These are phyloP conservation scores for Meandrusa payeni DNA, from an alignment of 2,888 invertebrate genomes.

Conservation along the genomic window DNA sequence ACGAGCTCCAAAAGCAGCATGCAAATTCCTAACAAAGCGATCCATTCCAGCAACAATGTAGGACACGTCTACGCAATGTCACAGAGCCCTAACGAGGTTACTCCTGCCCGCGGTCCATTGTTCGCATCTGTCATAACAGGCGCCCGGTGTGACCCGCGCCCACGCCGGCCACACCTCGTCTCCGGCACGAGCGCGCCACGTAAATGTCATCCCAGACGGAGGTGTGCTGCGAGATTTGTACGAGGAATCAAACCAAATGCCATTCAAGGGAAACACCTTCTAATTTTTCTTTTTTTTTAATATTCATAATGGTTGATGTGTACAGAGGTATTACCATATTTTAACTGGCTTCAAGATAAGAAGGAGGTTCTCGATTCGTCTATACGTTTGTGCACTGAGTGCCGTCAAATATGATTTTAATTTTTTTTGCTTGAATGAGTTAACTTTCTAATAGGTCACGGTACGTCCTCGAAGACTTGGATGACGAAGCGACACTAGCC, in stretches of 20 bases:
- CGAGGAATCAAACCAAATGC: slow-evolving; percentile 4
- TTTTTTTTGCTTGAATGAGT: too few species aligned
- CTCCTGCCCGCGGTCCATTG: slow-evolving; percentile 21
- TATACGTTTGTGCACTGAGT: too few species aligned
- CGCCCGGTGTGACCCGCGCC: slow-evolving; percentile 47
- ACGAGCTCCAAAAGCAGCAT: too few species aligned
- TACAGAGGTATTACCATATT: too few species aligned
- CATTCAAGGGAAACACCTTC: slow-evolving; percentile 5
- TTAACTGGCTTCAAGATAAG: too few species aligned
- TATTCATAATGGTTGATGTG: background rate
- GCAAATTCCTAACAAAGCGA: too few species aligned
- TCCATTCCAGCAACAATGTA: slow-evolving; percentile 12
- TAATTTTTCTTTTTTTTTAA: slow-evolving; percentile 1
- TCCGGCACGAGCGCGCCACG: slow-evolving; percentile 1
- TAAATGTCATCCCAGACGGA: slow-evolving; percentile 15
- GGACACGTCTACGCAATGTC: slow-evolving; percentile 20
- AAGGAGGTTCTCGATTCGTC: too few species aligned
- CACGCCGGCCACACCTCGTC: slow-evolving; percentile 42
- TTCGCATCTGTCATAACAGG: slow-evolving; percentile 31
- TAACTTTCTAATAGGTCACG: too few species aligned
- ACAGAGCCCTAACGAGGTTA: slow-evolving; percentile 17
- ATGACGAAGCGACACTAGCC: too few species aligned
- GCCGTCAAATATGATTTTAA: too few species aligned
- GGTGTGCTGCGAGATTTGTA: slow-evolving; percentile 2
- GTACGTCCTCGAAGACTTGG: too few species aligned